Percentiles rank a stretch among this genome's conserved stretches.
Conservation (phyloP, 2,113 vertebrate genomes). For the Serilophus lunatus region DNA sequence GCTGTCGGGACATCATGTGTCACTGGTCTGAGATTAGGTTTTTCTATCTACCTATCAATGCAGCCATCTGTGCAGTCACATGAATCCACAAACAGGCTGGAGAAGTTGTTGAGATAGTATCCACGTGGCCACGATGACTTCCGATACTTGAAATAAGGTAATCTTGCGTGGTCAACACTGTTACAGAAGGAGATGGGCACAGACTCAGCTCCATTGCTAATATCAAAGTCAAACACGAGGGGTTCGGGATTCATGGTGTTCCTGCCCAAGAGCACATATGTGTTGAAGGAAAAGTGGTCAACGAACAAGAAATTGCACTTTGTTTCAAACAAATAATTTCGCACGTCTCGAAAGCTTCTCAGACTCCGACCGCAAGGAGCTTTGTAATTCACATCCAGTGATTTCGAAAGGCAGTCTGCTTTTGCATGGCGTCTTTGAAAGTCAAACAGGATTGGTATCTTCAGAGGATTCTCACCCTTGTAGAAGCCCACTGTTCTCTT, state of each 20-base stretch:
- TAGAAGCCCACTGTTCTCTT: constrained; percentile 46
- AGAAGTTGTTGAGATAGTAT: constrained; percentile 80
- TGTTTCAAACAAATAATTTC: constrained; percentile 80
- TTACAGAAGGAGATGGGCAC: constrained; percentile 83
- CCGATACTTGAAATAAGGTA: constrained; percentile 86
- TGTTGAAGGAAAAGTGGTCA: constrained; percentile 90
- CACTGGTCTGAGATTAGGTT: neutral
- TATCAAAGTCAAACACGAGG: constrained; percentile 77
- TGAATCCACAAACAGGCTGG: constrained; percentile 75
- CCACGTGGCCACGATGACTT: constrained; percentile 86
- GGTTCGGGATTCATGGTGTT: constrained; percentile 22
- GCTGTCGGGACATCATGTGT: fast-evolving
- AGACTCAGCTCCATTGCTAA: constrained; percentile 84
- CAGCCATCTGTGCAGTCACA: constrained; percentile 90
- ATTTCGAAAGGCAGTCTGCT: constrained; percentile 54
- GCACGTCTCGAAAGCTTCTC: constrained; percentile 79
- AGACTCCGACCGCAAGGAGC: constrained; percentile 88
- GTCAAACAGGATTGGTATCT: constrained; percentile 79
- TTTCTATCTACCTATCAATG: constrained; percentile 65
- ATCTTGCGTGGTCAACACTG: constrained; percentile 62
- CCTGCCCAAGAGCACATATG: constrained; percentile 74
- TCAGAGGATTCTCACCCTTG: constrained; percentile 85
- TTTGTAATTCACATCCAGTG: constrained; percentile 80
- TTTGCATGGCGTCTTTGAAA: constrained; percentile 82
- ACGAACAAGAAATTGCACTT: constrained; percentile 81